Conservation (phyloP, 2,888 invertebrate species). For the Eretmocerus hayati region DNA sequence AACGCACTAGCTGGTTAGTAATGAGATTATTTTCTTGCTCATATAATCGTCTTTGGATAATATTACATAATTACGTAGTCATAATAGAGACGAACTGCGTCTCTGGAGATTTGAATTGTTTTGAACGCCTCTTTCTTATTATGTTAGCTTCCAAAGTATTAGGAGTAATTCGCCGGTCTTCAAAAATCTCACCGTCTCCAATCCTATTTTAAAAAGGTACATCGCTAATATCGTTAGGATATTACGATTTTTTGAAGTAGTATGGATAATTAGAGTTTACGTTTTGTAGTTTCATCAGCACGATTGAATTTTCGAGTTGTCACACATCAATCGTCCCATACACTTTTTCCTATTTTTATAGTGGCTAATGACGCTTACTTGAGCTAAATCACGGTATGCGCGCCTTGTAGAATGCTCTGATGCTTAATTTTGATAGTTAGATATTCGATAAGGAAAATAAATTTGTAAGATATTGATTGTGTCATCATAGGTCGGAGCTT, state of each 20-base stretch:
- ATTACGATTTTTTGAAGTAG: constrained; percentile 10
- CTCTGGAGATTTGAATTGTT: neutral
- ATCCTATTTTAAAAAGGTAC: constrained; percentile 34
- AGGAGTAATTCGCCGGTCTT: constrained; percentile 31
- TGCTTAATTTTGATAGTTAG: too few relatives aligned
- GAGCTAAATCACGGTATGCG: too few relatives aligned
- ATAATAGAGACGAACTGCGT: too few relatives aligned
- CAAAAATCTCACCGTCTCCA: constrained; percentile 32
- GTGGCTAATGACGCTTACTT: too few relatives aligned
- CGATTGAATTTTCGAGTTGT: too few relatives aligned
- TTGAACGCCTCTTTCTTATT: constrained; percentile 14
- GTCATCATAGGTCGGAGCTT: constrained; percentile 59
- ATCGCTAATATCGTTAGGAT: constrained; percentile 15
- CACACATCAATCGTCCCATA: too few relatives aligned
- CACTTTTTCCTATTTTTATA: too few relatives aligned
- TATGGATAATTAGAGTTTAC: too few relatives aligned
- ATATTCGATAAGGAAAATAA: too few relatives aligned
- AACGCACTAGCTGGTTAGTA: constrained; percentile 56
- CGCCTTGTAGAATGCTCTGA: too few relatives aligned
- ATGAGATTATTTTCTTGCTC: neutral
- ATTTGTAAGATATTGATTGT: too few relatives aligned
- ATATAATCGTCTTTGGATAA: neutral
- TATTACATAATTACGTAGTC: constrained; percentile 1
- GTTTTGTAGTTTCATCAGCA: too few relatives aligned
- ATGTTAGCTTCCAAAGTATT: constrained; percentile 30